Percentiles rank a stretch among this genome's conserved stretches.
Evolutionary conservation across 2,113 vertebrate species (phyloP).

Genomic region (Lontra canadensis): DNA sequence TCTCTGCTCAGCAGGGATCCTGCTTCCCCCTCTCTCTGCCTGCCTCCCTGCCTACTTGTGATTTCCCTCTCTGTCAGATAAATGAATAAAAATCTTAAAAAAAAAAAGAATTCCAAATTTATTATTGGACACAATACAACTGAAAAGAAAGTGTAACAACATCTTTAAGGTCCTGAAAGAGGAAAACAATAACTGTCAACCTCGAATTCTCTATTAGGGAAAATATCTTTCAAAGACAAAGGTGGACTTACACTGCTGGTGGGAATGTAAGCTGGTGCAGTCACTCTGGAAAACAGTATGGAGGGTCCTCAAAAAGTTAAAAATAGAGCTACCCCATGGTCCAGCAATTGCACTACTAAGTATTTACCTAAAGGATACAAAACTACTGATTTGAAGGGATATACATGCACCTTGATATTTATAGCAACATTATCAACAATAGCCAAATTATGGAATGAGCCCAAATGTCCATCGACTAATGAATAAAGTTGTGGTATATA

Average conservation of each 20-base stretch:
- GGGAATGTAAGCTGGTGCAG: neutral
- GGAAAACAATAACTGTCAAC: neutral
- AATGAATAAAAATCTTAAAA: too few species aligned
- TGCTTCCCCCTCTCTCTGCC: too few species aligned
- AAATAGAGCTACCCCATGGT: neutral
- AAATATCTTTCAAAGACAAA: slow-evolving; percentile 24
- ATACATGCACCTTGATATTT: neutral
- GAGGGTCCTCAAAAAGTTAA: neutral
- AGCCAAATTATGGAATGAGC: neutral
- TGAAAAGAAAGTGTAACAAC: neutral
- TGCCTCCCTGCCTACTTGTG: too few species aligned
- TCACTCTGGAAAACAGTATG: neutral
- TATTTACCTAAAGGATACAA: neutral
- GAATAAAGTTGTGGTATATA: neutral
- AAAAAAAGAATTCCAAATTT: neutral
- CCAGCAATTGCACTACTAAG: neutral
- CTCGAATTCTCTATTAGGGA: neutral
- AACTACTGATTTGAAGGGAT: neutral
- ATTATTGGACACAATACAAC: neutral
- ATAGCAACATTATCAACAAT: neutral
- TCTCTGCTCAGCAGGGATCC: too few species aligned
- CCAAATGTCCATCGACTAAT: neutral
- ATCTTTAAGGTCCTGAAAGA: neutral
- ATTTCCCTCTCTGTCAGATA: too few species aligned
- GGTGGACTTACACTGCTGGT: neutral